These are phyloP conservation scores for Esox lucius DNA, from an alignment of 2,797 vertebrate species.

Conservation along the genomic window DNA sequence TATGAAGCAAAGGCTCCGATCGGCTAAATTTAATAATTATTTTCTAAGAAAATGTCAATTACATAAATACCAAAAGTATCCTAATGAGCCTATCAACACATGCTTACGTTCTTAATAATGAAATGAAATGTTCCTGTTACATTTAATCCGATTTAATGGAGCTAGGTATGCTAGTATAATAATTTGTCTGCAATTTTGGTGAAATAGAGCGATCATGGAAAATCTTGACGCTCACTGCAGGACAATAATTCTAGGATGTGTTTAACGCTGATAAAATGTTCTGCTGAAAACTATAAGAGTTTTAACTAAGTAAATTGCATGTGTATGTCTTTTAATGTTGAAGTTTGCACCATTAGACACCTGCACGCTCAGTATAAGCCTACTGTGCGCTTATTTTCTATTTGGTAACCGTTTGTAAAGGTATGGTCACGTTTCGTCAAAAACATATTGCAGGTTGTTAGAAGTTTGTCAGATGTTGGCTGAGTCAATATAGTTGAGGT, in stretches of 20 bases:
- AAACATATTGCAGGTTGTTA: background rate
- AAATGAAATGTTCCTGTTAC: background rate
- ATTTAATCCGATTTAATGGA: background rate
- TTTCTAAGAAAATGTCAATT: background rate
- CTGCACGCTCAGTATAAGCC: background rate
- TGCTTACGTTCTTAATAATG: background rate
- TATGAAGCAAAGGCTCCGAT: background rate
- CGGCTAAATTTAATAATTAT: background rate
- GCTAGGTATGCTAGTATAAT: background rate
- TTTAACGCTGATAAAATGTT: conserved; percentile 31
- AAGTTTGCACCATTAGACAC: conserved; percentile 6
- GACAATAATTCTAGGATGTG: conserved; percentile 36
- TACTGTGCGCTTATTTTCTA: background rate
- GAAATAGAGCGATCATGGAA: background rate
- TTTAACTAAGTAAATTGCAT: conserved; percentile 9
- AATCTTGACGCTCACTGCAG: conserved; percentile 21
- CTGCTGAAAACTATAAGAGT: background rate
- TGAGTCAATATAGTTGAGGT: background rate
- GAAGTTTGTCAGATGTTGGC: background rate
- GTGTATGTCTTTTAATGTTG: background rate
- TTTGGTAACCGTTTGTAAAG: background rate
- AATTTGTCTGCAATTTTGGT: background rate
- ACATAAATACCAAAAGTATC: background rate
- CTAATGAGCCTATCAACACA: background rate
- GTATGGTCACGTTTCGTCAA: background rate